Conservation (phyloP, 2,888 invertebrate genomes). For the Pandemis heparana region DNA sequence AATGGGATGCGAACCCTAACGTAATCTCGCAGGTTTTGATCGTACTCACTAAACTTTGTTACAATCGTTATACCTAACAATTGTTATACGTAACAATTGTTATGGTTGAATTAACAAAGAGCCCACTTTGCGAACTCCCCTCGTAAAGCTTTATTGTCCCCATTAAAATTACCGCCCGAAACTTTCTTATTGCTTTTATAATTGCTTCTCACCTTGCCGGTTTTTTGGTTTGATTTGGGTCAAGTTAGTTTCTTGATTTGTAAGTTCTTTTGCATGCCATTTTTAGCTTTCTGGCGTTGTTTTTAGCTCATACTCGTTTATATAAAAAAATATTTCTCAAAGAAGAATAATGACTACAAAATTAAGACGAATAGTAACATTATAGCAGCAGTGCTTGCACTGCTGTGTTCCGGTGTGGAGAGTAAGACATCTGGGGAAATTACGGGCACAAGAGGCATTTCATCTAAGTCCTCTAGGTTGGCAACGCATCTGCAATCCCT, state of each 20-base stretch:
- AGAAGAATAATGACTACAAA: no score
- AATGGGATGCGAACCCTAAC: slow-evolving; percentile 7
- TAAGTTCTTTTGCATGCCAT: background rate
- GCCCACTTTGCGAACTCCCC: slow-evolving; percentile 45
- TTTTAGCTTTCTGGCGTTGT: no score
- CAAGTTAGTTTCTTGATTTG: background rate
- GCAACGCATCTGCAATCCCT: no score
- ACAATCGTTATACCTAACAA: slow-evolving; percentile 28
- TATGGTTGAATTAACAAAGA: slow-evolving; percentile 48
- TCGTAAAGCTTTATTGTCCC: slow-evolving; percentile 51
- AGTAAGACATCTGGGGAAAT: no score
- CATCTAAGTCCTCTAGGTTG: no score
- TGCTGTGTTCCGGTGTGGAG: no score
- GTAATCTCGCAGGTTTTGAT: slow-evolving; percentile 28
- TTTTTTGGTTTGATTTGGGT: slow-evolving; percentile 27
- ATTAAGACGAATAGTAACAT: no score
- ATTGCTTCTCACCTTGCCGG: slow-evolving; percentile 56
- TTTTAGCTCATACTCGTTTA: no score
- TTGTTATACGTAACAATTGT: slow-evolving; percentile 37
- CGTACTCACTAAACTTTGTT: slow-evolving; percentile 23
- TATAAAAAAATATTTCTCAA: no score
- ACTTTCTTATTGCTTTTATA: slow-evolving; percentile 57
- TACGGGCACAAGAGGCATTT: no score
- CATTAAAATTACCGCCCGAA: slow-evolving; percentile 50
- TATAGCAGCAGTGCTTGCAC: no score